phyloP scores from a whole-genome alignment of 1,140 invertebrate species.

The Tetragonula clypearis region DNA sequence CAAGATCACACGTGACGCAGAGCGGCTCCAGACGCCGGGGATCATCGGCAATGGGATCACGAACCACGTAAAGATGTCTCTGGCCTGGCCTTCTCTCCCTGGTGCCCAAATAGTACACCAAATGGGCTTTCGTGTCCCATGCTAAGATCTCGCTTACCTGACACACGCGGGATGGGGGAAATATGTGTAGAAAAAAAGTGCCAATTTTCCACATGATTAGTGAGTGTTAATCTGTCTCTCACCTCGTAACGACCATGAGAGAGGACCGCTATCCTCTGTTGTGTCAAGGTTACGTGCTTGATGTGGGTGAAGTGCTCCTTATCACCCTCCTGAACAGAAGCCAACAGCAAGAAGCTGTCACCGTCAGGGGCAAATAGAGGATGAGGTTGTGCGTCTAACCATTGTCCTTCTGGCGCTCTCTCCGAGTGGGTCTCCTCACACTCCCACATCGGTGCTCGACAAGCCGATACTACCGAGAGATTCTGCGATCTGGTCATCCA shows the following conservation, averaged over 20 bases:
- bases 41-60: slow-evolving; percentile 86
- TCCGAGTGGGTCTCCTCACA: slow-evolving; percentile 93
- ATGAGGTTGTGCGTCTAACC: slow-evolving; percentile 92
- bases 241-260: slow-evolving; percentile 95
- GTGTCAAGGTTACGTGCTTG: slow-evolving; percentile 91
- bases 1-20: slow-evolving; percentile 91
- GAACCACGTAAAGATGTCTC: slow-evolving; percentile 91
- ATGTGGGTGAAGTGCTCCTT: slow-evolving; percentile 94
- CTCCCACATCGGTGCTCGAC: slow-evolving; percentile 89
- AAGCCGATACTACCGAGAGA: slow-evolving; percentile 90
- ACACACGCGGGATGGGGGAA: not conserved
- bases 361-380: slow-evolving; percentile 92
- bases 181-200: not conserved
- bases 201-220: not conserved
- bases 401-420: slow-evolving; percentile 89
- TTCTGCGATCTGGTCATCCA: slow-evolving; percentile 97
- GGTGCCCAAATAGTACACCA: slow-evolving; percentile 92
- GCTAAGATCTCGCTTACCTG: slow-evolving; percentile 89
- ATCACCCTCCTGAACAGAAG: slow-evolving; percentile 90
- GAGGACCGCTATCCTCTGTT: slow-evolving; percentile 91
- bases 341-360: slow-evolving; percentile 91
- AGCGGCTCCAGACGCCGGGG: slow-evolving; percentile 87
- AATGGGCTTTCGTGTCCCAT: slow-evolving; percentile 91
- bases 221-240: slow-evolving; percentile 19
- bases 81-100: slow-evolving; percentile 91